Evolutionary conservation across 2,797 vertebrate species (phyloP), one percentile per base, ranked within the genome.

Genomic region (Bufotes viridis): DNA sequence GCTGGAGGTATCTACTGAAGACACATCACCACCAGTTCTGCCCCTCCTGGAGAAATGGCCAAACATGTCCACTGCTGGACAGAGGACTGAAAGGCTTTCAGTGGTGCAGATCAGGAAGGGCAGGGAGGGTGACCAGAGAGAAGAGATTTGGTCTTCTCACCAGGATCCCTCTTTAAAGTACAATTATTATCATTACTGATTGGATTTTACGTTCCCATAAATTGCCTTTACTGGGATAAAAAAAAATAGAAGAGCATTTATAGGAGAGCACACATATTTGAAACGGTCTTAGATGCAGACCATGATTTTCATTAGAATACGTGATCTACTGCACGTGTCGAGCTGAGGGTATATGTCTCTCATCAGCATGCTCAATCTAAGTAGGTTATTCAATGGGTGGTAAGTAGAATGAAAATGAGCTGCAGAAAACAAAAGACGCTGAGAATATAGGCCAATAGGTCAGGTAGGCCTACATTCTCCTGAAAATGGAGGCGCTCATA

Each of bases 361-460:
- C 53, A 57, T 24, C 76, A 57, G 51, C 24, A 14, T 51, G 55
- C n/a, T 24, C 13, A 6, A 10, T 61, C 57, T 81, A 63, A 42
- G 58, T 63, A 81, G 60, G 58, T 81, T 63, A 63, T 81, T 49
- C 29, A 81, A 61, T 63, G 29, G 58, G 2, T n/a, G 60, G 34
- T 65, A 24, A 58, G 60, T 55, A 29, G 17, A 57, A 55, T 14
- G 51, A 58, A 60, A 60, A 58, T 60, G 53, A 81, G 58, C 79
- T 49, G 53, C 79, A 49, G 29, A 65, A 81, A 65, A 65, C 34
- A 81, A 63, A 58, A 80, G 29, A 81, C 18, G 26, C 34, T 81
- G 29, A 63, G 29, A n/a, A 81, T 81, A 49, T 81, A 81, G 79
- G 79, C 79, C 79, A 81, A 81, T 81, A 81, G 79, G 79, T 81